A percentile compares a stretch with the other conserved stretches of the same genome.
Evolutionary conservation across 2,888 invertebrate species (phyloP).

Genomic region (Trissoscelio sp.): DNA sequence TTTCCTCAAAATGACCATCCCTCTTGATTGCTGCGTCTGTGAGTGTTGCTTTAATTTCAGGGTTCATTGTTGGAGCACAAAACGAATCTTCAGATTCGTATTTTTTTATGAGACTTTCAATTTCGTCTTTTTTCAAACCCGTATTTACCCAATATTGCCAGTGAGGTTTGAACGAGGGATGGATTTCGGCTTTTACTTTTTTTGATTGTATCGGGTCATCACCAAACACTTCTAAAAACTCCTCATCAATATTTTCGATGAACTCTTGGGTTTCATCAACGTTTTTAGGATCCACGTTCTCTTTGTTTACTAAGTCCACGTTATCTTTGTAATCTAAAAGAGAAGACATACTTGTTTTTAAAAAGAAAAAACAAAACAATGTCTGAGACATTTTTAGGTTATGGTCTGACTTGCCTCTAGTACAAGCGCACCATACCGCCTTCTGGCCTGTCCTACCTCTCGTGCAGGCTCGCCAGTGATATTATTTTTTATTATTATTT

Average conservation of each 20-base stretch:
- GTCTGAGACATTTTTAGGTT: conserved; percentile 34
- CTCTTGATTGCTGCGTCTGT: conserved; percentile 7
- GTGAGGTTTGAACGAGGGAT: conserved; percentile 45
- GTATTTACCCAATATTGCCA: conserved; percentile 28
- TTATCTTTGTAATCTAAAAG: neutral
- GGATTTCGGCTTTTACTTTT: conserved; percentile 12
- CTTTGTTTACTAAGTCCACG: too few relatives aligned
- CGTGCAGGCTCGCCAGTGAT: conserved; percentile 33
- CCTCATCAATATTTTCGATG: conserved; percentile 12
- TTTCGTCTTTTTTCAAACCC: conserved; percentile 26
- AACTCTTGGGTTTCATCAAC: neutral
- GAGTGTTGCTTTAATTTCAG: conserved; percentile 18
- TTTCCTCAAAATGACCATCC: conserved; percentile 22
- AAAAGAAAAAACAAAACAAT: conserved; percentile 8
- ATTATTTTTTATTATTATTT: neutral
- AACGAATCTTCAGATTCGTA: conserved; percentile 31
- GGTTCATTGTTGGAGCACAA: conserved; percentile 3
- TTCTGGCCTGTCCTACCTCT: conserved; percentile 30
- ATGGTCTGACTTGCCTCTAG: conserved; percentile 27
- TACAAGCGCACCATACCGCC: conserved; percentile 20
- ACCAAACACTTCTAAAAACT: conserved; percentile 30
- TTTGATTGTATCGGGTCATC: conserved; percentile 25
- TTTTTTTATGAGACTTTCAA: conserved; percentile 11
- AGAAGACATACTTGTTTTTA: too few relatives aligned
- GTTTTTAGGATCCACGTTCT: neutral